phyloP scores from a whole-genome alignment of 2,797 vertebrate genomes.

The Tolypeutes matacus region DNA sequence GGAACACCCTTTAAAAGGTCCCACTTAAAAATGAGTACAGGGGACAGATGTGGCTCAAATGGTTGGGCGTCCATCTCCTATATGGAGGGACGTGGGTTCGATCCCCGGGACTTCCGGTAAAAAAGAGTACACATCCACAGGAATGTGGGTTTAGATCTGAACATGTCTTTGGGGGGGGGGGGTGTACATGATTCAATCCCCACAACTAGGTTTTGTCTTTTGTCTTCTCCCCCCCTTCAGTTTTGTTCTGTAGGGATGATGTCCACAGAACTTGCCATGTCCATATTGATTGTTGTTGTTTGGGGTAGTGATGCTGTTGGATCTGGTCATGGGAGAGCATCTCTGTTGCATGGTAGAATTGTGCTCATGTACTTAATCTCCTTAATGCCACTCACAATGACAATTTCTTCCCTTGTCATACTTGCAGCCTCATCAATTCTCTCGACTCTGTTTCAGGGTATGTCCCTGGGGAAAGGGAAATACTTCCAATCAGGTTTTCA shows the following conservation, averaged over 20 bases:
- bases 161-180: background rate
- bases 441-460: slow-evolving; percentile 54
- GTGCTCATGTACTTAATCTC: slow-evolving; percentile 50
- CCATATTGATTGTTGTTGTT: background rate
- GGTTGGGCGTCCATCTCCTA: too few species aligned
- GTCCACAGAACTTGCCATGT: slow-evolving; percentile 3
- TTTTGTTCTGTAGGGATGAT: background rate
- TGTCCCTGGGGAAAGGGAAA: background rate
- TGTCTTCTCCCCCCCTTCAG: background rate
- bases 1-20: too few species aligned
- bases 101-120: too few species aligned
- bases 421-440: slow-evolving; percentile 5
- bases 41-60: too few species aligned
- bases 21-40: too few species aligned
- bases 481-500: background rate
- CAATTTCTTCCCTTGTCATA: slow-evolving; percentile 2
- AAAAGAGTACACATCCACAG: too few species aligned
- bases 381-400: slow-evolving; percentile 54
- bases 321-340: background rate
- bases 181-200: background rate
- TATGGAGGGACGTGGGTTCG: too few species aligned
- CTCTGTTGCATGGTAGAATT: background rate
- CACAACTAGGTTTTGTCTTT: background rate
- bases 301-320: slow-evolving; percentile 8
- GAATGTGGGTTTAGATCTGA: too few species aligned